phyloP scores from a whole-genome alignment of 2,888 invertebrate species.

The Schizotus pectinicornis region DNA sequence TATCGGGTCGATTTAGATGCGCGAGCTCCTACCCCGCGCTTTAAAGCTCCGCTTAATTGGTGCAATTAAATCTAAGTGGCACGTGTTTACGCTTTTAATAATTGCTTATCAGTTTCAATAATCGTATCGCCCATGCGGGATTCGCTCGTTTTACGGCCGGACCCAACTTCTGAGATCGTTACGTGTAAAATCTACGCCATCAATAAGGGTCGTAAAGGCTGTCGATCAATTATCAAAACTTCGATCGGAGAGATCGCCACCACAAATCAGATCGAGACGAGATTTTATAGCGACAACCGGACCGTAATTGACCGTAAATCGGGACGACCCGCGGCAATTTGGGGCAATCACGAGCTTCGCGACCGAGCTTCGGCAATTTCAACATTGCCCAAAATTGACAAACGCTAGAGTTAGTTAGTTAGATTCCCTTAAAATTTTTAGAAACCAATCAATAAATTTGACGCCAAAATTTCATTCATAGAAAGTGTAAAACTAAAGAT shows the following conservation, averaged over 20 bases:
- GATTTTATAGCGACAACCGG: constrained; percentile 4
- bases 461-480: too few species aligned
- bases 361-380: too few species aligned
- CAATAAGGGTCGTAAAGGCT: constrained; percentile 35
- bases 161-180: constrained; percentile 23
- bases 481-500: too few species aligned
- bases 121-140: constrained; percentile 21
- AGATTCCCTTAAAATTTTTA: too few species aligned
- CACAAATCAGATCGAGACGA: constrained; percentile 5
- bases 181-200: constrained; percentile 31
- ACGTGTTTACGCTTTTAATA: constrained; percentile 38
- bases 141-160: constrained; percentile 25
- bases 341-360: too few species aligned
- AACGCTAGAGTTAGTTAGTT: too few species aligned
- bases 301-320: constrained; percentile 11
- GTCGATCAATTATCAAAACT: constrained; percentile 35
- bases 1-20: constrained; percentile 1
- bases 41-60: constrained; percentile 36
- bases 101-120: constrained; percentile 30
- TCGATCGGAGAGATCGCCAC: neutral
- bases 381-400: too few species aligned
- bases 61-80: constrained; percentile 36
- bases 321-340: neutral
- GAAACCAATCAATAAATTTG: too few species aligned
- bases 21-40: constrained; percentile 7